A percentile compares a stretch with the other conserved stretches of the same genome.
phyloP scores from a whole-genome alignment of 1,140 invertebrate genomes.

The Eufriesea mexicana region DNA sequence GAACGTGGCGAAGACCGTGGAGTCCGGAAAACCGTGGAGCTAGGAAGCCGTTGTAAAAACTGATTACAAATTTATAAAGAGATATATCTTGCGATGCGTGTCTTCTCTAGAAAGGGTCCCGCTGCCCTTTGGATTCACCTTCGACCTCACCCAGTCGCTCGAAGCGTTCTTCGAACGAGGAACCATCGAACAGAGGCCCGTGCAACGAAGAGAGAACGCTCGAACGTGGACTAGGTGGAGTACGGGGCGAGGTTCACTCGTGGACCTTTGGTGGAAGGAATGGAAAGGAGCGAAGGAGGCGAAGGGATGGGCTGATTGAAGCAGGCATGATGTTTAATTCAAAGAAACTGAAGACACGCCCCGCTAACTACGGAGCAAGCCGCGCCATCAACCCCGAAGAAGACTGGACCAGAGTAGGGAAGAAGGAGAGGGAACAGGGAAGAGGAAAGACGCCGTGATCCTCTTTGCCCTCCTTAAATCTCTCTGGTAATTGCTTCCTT shows the following conservation, averaged over 20 bases:
- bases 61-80: constrained; percentile 75
- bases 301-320: constrained; percentile 72
- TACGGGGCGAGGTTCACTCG: constrained; percentile 40
- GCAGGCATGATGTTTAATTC: constrained; percentile 77
- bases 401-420: constrained; percentile 40
- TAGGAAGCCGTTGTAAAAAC: constrained; percentile 6
- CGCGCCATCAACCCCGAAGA: constrained; percentile 60
- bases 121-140: constrained; percentile 57
- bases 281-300: constrained; percentile 26
- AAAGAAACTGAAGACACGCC: constrained; percentile 76
- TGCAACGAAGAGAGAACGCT: background rate
- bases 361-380: constrained; percentile 68
- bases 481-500: constrained; percentile 65
- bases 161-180: constrained; percentile 11
- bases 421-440: background rate
- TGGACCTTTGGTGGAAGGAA: constrained; percentile 44
- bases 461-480: constrained; percentile 62
- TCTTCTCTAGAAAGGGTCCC: background rate
- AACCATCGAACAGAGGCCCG: constrained; percentile 7
- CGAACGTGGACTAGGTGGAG: background rate
- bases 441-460: constrained; percentile 51
- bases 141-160: constrained; percentile 31
- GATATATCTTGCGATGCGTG: constrained; percentile 65
- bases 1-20: background rate
- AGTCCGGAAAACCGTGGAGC: too few relatives aligned